A percentile compares a stretch with the other conserved stretches of the same genome.
These are phyloP conservation scores for Chymomyza fuscimana DNA, from an alignment of 2,888 invertebrate genomes.

Conservation along the genomic window DNA sequence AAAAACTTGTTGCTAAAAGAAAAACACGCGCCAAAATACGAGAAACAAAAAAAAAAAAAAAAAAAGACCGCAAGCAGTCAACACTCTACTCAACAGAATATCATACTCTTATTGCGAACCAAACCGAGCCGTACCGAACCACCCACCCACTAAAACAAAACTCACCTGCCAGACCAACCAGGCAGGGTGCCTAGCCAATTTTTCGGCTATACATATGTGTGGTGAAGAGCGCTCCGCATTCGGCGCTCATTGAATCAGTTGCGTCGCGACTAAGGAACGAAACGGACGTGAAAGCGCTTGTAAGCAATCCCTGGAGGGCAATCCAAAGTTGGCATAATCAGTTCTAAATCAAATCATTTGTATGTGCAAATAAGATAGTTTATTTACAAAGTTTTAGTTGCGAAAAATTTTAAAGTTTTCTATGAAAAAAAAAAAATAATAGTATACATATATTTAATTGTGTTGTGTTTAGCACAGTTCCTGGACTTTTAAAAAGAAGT, in stretches of 20 bases:
- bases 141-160: conserved; percentile 30
- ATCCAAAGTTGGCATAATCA: conserved; percentile 14
- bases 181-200: conserved; percentile 52
- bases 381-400: conserved; percentile 3
- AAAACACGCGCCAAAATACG: conserved; percentile 20
- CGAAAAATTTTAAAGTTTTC: not conserved
- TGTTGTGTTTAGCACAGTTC: conserved; percentile 37
- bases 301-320: conserved; percentile 5
- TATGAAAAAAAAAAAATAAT: conserved; percentile 8
- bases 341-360: conserved; percentile 2
- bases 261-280: conserved; percentile 60
- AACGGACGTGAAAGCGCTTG: conserved; percentile 57
- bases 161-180: conserved; percentile 62
- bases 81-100: conserved; percentile 58
- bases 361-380: not conserved
- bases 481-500: not conserved
- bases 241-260: conserved; percentile 48
- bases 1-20: conserved; percentile 64
- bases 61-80: conserved; percentile 59
- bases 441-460: not conserved
- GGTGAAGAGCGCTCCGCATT: conserved; percentile 51
- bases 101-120: conserved; percentile 13
- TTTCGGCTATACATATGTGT: conserved; percentile 15
- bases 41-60: conserved; percentile 26
- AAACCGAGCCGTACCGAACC: conserved; percentile 1